Evolutionary conservation across 2,113 vertebrate genomes (phyloP).

Genomic region (Indicator maculatus): DNA sequence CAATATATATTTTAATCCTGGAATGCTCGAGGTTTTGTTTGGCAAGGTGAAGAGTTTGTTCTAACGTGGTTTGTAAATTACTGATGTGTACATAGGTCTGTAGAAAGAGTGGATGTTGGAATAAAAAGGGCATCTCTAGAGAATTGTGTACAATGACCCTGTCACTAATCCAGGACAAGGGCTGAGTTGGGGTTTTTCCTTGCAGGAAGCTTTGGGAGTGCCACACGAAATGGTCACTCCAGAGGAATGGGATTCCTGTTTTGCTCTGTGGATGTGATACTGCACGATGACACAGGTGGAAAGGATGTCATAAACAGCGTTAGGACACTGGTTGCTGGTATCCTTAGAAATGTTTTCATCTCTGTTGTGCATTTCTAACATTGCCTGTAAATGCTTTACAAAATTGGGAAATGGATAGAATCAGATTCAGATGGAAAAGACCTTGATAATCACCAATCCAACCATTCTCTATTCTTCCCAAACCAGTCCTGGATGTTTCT

Average conservation of each 20-base stretch:
- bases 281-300: background rate
- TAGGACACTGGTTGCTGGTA: background rate
- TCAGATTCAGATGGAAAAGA: no score
- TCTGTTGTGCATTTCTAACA: background rate
- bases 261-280: background rate
- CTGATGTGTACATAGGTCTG: conserved; percentile 36
- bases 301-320: background rate
- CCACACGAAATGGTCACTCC: background rate
- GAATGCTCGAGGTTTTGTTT: background rate
- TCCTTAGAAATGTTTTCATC: background rate
- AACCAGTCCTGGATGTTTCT: background rate
- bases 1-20: background rate
- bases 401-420: background rate
- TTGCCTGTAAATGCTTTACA: background rate
- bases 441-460: no score
- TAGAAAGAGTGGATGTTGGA: conserved; percentile 37
- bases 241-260: background rate
- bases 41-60: conserved; percentile 5
- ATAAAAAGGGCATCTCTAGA: conserved; percentile 45
- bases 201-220: background rate
- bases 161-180: background rate
- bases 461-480: background rate
- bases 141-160: background rate
- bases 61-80: conserved; percentile 47
- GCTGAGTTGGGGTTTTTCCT: background rate